Base-by-base conservation (phyloP, 2,113 vertebrate species). In the Ammospiza nelsoni region DNA sequence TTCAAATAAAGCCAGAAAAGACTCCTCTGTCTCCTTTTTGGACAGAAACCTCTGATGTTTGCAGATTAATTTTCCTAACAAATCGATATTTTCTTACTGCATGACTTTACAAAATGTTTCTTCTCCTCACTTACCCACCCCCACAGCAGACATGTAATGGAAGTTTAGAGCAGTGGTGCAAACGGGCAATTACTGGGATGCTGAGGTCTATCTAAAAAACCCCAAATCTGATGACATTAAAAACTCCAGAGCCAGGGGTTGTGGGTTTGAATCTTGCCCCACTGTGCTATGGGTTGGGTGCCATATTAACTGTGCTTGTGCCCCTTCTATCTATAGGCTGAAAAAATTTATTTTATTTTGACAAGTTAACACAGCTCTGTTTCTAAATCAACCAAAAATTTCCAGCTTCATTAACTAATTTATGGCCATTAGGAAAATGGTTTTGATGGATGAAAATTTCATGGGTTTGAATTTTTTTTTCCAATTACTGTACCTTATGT, bases 61-160 rank as follows among this genome's bases (percentile, higher is more conserved):
- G 9, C 28, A 11, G 51, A 54, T 54, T 18, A 54, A 54, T 29
- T 29, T 29, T 54, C 52, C 52, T 29, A 29, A 29, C 52, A 54
- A 95, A 92, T 92, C n/a, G 63, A 39, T 44, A 25, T 86, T 94
- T 90, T 81, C 90, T 91, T 61, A n/a, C 48, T 67, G 25, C 41
- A 9, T 63, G 82, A 33, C 86, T 90, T 89, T 65, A 51, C 65
- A 37, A 61, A 89, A 90, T 19, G 6, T 52, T 92, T 61, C 12
- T 89, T 87, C 74, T 92, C 48, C 69, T 66, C 72, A 6, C 49
- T 86, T 66, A 43, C 15, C 63, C 65, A 65, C 54, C 66, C 48
- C 52, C 55, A 59, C 18, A 66, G 44, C 68, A 80, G 69, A 44
- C 66, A 62, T 28, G n/a, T 18, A 49, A 65, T 84, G 73, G 72